Conservation (phyloP, 2,888 invertebrate species). For the Phrixothrix hirtus region DNA sequence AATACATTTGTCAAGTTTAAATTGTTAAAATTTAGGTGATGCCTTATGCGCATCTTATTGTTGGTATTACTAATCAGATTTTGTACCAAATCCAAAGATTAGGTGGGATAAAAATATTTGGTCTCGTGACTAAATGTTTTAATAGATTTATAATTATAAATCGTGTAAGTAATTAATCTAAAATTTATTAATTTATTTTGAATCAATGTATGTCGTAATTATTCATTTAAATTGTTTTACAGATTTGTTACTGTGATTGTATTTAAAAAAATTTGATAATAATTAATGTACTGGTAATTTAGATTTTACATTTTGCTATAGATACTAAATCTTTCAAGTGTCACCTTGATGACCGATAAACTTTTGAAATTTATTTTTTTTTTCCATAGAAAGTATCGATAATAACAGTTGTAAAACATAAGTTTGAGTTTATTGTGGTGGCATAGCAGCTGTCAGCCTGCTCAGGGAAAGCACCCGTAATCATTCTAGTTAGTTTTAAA, state of each 20-base stretch:
- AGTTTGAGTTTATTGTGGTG: neutral
- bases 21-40: constrained; percentile 4
- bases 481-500: too few relatives aligned
- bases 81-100: constrained; percentile 16
- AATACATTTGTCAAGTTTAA: constrained; percentile 4
- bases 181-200: constrained; percentile 18
- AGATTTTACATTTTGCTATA: constrained; percentile 32
- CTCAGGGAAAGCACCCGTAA: too few relatives aligned
- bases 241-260: constrained; percentile 54
- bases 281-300: constrained; percentile 27
- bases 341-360: constrained; percentile 11
- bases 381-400: too few relatives aligned
- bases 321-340: constrained; percentile 27
- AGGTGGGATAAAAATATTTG: constrained; percentile 20
- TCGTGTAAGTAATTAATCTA: constrained; percentile 22
- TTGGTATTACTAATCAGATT: constrained; percentile 16
- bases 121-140: constrained; percentile 21
- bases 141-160: constrained; percentile 29
- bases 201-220: constrained; percentile 14
- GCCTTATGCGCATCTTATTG: too few relatives aligned
- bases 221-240: constrained; percentile 27
- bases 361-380: too few relatives aligned
- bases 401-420: neutral
- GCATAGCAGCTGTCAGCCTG: too few relatives aligned
- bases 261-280: constrained; percentile 51